Percentiles rank a stretch among this genome's conserved stretches.
Evolutionary conservation across 2,797 vertebrate species (phyloP).

Genomic region (Macropus fuliginosus): DNA sequence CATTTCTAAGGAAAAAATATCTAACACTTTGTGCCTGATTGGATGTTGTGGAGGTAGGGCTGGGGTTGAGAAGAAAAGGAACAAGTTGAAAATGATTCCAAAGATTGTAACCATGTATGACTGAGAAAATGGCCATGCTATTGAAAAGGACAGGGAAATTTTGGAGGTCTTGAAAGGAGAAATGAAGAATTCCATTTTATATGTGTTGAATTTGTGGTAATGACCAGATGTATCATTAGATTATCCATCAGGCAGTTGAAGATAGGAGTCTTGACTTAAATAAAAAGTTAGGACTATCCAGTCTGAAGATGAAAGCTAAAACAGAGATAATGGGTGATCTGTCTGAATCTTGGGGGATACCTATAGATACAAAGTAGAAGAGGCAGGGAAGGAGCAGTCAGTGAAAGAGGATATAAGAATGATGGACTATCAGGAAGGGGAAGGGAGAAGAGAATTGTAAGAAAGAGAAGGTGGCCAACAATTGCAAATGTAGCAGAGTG

Average conservation of each 20-base stretch:
- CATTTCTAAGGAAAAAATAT: neutral
- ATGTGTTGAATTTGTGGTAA: neutral
- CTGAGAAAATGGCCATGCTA: neutral
- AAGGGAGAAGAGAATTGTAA: slow-evolving; percentile 6
- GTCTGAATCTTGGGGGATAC: neutral
- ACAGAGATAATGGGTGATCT: neutral
- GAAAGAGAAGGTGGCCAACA: neutral
- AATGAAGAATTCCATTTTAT: neutral
- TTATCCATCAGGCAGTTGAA: neutral
- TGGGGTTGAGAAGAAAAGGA: neutral
- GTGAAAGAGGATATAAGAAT: slow-evolving; percentile 15
- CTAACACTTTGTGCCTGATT: neutral
- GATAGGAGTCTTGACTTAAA: neutral
- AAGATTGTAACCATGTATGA: slow-evolving; percentile 14
- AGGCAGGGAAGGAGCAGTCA: neutral
- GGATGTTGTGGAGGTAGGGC: neutral
- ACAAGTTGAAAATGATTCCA: slow-evolving; percentile 20
- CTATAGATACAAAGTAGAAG: neutral
- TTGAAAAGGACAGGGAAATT: slow-evolving; percentile 5
- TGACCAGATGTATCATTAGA: neutral
- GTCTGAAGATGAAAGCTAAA: neutral
- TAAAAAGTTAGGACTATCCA: neutral
- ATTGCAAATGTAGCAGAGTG: slow-evolving; percentile 38
- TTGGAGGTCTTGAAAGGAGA: slow-evolving; percentile 14
- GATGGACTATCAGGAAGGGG: neutral